Evolutionary conservation across 2,113 vertebrate species (phyloP).

Genomic region (Melanerpes aurifrons): DNA sequence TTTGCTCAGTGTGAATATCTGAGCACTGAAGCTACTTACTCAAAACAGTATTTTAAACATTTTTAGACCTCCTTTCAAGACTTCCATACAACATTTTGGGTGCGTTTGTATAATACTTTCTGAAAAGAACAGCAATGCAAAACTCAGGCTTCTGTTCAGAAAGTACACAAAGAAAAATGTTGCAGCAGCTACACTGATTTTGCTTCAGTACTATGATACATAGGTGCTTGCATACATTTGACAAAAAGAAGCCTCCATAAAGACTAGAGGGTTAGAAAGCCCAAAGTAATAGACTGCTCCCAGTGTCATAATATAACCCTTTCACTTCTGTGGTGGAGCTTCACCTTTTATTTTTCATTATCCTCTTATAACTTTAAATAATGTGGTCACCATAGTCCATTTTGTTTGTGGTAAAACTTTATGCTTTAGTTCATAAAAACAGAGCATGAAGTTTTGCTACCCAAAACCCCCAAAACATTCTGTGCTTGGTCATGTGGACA

Average conservation of each 20-base stretch:
- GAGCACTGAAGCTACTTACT: not conserved
- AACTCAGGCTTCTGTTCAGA: not conserved
- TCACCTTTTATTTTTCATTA: constrained; percentile 10
- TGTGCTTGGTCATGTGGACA: not conserved
- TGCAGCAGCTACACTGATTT: not conserved
- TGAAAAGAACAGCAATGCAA: not conserved
- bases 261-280: not conserved
- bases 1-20: not conserved
- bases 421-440: constrained; percentile 5
- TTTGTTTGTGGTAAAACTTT: not conserved
- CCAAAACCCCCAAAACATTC: not conserved
- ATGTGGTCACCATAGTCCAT: not conserved
- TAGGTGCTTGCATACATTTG: not conserved
- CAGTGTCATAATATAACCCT: not conserved
- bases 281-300: not conserved
- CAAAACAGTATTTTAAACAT: not conserved
- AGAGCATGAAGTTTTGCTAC: not conserved
- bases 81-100: not conserved
- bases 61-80: not conserved
- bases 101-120: not conserved
- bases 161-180: not conserved
- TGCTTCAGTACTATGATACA: not conserved
- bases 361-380: not conserved
- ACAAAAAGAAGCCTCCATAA: not conserved
- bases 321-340: not conserved